Evolutionary conservation across 2,797 vertebrate genomes (phyloP), one percentile per base, ranked within the genome.

Genomic region (Danio jaintianensis): DNA sequence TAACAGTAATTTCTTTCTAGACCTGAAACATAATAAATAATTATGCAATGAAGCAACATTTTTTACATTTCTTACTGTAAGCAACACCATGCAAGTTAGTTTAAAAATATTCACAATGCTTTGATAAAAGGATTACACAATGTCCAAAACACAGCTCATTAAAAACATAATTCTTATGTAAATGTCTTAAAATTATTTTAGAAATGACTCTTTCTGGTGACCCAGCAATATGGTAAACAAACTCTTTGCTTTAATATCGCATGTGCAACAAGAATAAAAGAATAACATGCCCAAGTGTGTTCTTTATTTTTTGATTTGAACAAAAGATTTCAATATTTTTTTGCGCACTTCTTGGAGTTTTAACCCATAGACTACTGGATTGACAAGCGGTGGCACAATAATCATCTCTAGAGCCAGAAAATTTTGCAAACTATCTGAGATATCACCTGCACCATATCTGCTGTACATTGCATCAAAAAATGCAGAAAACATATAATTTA

Each of bases 321-420:
- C 9, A 22, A 42, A 52, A 2, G 18, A 45, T 79, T 71, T 63
- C 2, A 71, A 43, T 9, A 79, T 29, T 52, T 18, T 62, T 71
- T 53, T 63, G 2, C 77, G 58, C 5, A 79, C 58, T 22, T 79
- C 67, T 11, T 71, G 40, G 9, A 79, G 77, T 43, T 71, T 63
- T 8, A 79, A 71, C 5, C 77, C 77, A 13, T 79, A 79, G 36
- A 79, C 29, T 6, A 79, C 10, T 29, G 77, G 77, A 43, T 79
- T 79, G 4, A 71, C 20, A 36, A 79, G 67, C 16, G 77, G 77
- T 9, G 68, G 77, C 67, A 79, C 77, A 3, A 79, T 62, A 9
- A 79, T 7, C 47, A 79, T 79, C 18, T 79, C 77, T 22, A 79
- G 20, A 5, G 77, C 58, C 38, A 79, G 43, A 79, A 79, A 45